Conservation (phyloP, 2,888 invertebrate genomes). For the Nudaria mundana region DNA sequence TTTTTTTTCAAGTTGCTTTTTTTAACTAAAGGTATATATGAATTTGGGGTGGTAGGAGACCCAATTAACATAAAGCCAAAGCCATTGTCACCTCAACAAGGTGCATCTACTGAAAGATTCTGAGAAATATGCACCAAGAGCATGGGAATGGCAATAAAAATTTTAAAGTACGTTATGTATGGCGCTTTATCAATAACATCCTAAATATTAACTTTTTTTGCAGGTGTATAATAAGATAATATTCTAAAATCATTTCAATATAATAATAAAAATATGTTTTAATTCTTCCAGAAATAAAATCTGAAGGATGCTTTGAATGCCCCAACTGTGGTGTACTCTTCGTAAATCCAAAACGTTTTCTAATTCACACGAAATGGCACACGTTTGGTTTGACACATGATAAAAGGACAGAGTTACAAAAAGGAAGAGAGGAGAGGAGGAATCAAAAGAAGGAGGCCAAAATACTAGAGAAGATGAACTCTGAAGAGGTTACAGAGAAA, state of each 20-base stretch:
- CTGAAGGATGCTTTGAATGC: conserved; percentile 52
- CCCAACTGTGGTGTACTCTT: conserved; percentile 56
- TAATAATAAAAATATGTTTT: background rate
- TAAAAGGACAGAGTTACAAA: conserved; percentile 43
- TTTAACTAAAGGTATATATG: too few species aligned
- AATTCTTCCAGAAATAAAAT: conserved; percentile 3
- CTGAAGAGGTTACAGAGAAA: conserved; percentile 29
- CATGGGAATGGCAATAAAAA: too few species aligned
- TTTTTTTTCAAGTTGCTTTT: too few species aligned
- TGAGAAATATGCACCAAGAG: too few species aligned
- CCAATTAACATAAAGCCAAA: too few species aligned
- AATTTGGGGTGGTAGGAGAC: too few species aligned
- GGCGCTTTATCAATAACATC: too few species aligned
- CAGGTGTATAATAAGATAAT: too few species aligned
- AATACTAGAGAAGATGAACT: conserved; percentile 29
- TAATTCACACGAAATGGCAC: conserved; percentile 73
- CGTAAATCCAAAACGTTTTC: conserved; percentile 60
- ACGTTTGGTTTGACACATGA: conserved; percentile 57
- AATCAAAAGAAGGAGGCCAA: conserved; percentile 42
- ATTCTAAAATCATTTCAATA: background rate
- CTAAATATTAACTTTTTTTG: too few species aligned
- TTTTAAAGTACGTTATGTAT: too few species aligned
- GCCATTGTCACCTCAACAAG: too few species aligned
- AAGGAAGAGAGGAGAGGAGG: conserved; percentile 39
- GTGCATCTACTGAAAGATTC: too few species aligned